phyloP scores from a whole-genome alignment of 2,797 vertebrate genomes.

The Yasuhikotakia modesta region DNA sequence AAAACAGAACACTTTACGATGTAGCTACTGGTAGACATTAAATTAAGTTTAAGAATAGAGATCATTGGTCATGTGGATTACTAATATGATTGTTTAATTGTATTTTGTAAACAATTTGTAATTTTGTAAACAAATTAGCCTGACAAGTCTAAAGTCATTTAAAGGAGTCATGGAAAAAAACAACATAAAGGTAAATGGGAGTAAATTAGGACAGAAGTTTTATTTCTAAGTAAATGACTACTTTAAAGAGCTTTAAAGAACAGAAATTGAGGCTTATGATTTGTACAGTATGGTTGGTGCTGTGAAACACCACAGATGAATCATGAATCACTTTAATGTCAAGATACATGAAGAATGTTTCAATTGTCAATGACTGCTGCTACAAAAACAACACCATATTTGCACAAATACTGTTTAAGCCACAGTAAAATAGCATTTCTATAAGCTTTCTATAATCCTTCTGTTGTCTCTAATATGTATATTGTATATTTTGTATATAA shows the following conservation, averaged over 20 bases:
- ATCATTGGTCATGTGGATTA: too few species aligned
- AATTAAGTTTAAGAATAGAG: too few species aligned
- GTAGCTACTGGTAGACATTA: too few species aligned
- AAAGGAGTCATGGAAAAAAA: too few species aligned
- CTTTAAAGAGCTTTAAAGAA: neutral
- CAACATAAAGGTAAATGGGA: too few species aligned
- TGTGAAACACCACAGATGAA: neutral
- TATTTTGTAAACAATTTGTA: too few species aligned
- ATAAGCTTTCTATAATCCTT: neutral
- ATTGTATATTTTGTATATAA: too few species aligned
- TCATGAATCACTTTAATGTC: neutral
- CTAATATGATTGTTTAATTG: too few species aligned
- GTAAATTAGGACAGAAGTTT: too few species aligned
- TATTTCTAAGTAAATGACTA: neutral
- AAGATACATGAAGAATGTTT: neutral
- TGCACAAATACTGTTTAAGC: neutral
- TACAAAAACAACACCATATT: neutral
- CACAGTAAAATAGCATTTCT: too few species aligned
- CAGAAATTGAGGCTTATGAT: neutral
- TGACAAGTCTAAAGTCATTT: too few species aligned
- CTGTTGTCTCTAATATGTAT: neutral
- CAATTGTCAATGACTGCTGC: neutral
- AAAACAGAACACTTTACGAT: neutral
- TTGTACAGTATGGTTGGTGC: neutral
- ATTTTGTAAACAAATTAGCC: too few species aligned